Evolutionary conservation across 2,113 vertebrate species (phyloP), one percentile per base, ranked within the genome.

Genomic region (Coptodon rendalli): DNA sequence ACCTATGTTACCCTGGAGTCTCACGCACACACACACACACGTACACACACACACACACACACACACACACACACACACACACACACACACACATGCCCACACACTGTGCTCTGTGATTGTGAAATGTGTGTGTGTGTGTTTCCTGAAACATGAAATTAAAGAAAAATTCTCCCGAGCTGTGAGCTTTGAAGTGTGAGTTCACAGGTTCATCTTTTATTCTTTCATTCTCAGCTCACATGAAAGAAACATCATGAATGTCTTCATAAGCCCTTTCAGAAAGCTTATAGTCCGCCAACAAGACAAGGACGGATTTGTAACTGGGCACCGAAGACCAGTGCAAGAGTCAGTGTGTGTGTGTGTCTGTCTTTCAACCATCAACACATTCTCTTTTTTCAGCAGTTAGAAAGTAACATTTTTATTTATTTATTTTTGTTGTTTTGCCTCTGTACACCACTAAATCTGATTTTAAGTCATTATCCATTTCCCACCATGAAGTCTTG

Each of bases 101-200:
- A 38, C 79, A 80, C 40, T 73, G 8, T 38, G n/a, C 3, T 40
- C 22, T 68, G 14, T 43, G 48, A 17, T 84, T 84, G 50, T 22
- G 31, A 68, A 63, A 38, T 52, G 17, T 53, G 16, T 36, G 59
- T 10, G 9, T 36, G 31, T 80, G 56, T 63, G 14, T 84, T 81
- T 63, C 38, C 66, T 54, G 7, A 82, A 81, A 54, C 22, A 71
- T 84, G 31, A 86, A 86, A 86, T 91, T 81, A 82, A 91, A 83
- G 45, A 52, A 66, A 88, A 54, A 53, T 86, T 89, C 68, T 88
- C 17, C 81, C 24, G 34, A 57, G 78, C 87, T 78, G 48, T 48
- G 79, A 84, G 83, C 83, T 90, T 93, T 90, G 53, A 88, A 84
- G 81, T 83, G 71, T 50, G 83, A 71, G 88, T 90, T 85, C 86